A percentile compares a stretch with the other conserved stretches of the same genome.
These are phyloP conservation scores for Drosophila ficusphila DNA, from an alignment of 1,140 invertebrate species.

Conservation along the genomic window DNA sequence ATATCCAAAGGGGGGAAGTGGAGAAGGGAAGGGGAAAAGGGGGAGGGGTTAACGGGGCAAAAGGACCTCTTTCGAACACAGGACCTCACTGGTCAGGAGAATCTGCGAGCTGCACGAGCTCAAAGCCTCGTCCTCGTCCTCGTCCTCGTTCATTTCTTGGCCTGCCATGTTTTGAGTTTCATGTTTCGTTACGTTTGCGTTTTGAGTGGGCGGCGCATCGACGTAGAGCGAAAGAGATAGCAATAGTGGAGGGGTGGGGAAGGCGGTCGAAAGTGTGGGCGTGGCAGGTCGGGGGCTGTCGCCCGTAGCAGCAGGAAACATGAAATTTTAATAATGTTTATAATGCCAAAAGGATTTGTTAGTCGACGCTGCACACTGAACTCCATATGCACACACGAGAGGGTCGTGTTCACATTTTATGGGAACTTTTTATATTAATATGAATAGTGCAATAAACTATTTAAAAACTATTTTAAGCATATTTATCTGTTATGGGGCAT, in stretches of 20 bases:
- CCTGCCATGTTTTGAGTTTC: constrained; percentile 59
- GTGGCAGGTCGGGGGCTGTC: constrained; percentile 41
- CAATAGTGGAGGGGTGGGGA: not conserved
- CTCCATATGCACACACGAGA: constrained; percentile 45
- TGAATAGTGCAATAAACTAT: no score
- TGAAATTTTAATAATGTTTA: constrained; percentile 83
- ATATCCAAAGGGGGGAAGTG: constrained; percentile 28
- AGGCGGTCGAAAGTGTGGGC: not conserved
- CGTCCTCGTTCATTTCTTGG: not conserved
- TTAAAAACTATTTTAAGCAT: no score
- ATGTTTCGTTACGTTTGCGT: constrained; percentile 80
- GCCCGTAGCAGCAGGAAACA: constrained; percentile 78
- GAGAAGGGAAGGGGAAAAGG: not conserved
- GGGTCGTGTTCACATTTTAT: not conserved
- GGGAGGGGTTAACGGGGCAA: not conserved
- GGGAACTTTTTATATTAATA: no score
- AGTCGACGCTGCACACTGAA: constrained; percentile 71
- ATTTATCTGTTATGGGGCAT: no score
- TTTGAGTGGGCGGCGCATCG: constrained; percentile 54
- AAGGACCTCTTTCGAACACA: not conserved
- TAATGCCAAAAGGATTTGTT: constrained; percentile 83
- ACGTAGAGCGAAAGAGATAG: not conserved
- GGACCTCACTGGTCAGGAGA: constrained; percentile 22
- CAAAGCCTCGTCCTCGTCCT: constrained; percentile 14
- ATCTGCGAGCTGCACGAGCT: constrained; percentile 32